Conservation (phyloP, 1,140 invertebrate species). For the Araneus ventricosus region DNA sequence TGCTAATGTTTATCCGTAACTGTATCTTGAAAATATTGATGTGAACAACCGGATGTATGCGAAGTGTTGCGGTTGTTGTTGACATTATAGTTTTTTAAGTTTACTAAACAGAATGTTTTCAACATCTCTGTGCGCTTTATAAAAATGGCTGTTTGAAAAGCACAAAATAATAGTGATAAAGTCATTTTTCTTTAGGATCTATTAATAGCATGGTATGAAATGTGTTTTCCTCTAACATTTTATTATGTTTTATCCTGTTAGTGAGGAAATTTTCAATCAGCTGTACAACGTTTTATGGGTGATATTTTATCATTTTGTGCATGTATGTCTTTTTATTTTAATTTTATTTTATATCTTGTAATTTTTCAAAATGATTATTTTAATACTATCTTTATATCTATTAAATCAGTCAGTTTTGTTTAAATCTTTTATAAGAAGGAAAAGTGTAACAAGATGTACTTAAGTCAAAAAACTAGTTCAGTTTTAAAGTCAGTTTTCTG, state of each 20-base stretch:
- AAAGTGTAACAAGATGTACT: no score
- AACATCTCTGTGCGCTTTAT: neutral
- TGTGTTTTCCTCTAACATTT: neutral
- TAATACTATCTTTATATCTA: no score
- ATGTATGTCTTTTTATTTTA: neutral
- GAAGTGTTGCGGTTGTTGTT: constrained; percentile 72
- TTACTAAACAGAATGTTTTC: constrained; percentile 21
- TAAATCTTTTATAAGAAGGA: no score
- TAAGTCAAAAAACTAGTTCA: no score
- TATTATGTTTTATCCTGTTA: neutral
- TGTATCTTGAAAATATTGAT: constrained; percentile 38
- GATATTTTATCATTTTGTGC: neutral
- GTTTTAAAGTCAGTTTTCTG: no score
- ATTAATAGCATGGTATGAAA: constrained; percentile 1
- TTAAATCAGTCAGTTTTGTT: no score
- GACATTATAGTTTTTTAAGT: constrained; percentile 46
- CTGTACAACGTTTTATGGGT: neutral
- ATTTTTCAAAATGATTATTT: no score
- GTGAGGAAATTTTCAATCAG: neutral
- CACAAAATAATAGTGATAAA: neutral
- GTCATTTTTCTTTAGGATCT: neutral
- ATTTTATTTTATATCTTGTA: no score
- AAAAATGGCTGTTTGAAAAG: neutral
- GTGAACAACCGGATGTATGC: constrained; percentile 68
- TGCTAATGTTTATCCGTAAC: neutral